phyloP scores from a whole-genome alignment of 2,797 vertebrate species.

The Microctenopoma stevenorrisi region DNA sequence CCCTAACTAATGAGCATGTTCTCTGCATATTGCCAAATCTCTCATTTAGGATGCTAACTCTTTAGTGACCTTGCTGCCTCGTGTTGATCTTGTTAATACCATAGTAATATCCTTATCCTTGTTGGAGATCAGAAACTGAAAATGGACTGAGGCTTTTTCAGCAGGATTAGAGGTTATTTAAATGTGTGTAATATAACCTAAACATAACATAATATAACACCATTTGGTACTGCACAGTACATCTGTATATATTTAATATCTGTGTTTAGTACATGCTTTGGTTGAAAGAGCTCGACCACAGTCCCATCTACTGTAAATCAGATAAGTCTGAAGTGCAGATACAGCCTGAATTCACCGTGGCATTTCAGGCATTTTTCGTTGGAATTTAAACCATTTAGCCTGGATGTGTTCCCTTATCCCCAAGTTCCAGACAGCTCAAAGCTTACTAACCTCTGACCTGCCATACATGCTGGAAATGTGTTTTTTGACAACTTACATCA shows the following conservation, averaged over 20 bases:
- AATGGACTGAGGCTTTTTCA: background rate
- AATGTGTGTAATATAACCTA: constrained; percentile 27
- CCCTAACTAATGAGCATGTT: constrained; percentile 17
- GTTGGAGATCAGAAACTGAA: constrained; percentile 30
- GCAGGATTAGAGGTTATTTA: constrained; percentile 37
- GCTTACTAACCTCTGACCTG: constrained; percentile 57
- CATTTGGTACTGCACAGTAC: background rate
- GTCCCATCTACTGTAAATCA: constrained; percentile 48
- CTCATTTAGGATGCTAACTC: constrained; percentile 23
- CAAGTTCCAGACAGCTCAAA: constrained; percentile 28
- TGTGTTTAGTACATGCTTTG: constrained; percentile 32
- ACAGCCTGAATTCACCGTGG: constrained; percentile 12
- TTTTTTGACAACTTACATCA: constrained; percentile 34
- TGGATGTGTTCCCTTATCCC: constrained; percentile 46
- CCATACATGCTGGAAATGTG: constrained; percentile 19
- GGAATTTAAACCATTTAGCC: constrained; percentile 48
- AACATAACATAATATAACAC: constrained; percentile 19
- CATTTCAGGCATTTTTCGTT: constrained; percentile 38
- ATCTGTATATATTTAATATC: constrained; percentile 35
- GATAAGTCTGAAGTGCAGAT: constrained; percentile 44
- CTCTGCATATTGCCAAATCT: constrained; percentile 21
- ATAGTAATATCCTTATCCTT: constrained; percentile 28
- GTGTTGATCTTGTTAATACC: constrained; percentile 28
- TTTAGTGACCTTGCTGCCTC: constrained; percentile 34
- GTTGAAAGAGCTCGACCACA: constrained; percentile 46